Conservation (phyloP, 2,888 invertebrate genomes). For the Antheraea assamensis region DNA sequence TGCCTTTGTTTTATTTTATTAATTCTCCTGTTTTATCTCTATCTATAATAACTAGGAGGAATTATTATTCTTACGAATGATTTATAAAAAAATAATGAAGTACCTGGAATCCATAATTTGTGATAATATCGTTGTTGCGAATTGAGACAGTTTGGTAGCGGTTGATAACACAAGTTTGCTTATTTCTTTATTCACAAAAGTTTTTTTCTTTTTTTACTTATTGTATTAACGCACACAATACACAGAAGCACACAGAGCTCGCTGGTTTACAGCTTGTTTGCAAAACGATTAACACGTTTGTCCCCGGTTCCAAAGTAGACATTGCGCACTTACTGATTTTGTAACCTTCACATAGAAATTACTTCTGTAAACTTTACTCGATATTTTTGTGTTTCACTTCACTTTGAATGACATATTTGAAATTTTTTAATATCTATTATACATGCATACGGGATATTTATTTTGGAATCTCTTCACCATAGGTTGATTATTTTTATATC, state of each 20-base stretch:
- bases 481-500: slow-evolving; percentile 28
- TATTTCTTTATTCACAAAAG: slow-evolving; percentile 59
- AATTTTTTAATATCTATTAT: slow-evolving; percentile 33
- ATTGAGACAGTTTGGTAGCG: slow-evolving; percentile 40
- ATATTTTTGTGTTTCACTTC: slow-evolving; percentile 52
- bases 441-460: neutral
- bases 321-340: slow-evolving; percentile 76
- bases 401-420: slow-evolving; percentile 45
- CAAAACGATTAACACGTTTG: slow-evolving; percentile 72
- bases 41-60: no score
- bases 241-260: slow-evolving; percentile 58
- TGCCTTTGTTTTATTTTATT: neutral
- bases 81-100: neutral
- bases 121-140: slow-evolving; percentile 40
- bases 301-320: slow-evolving; percentile 72
- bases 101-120: slow-evolving; percentile 68
- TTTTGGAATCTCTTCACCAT: slow-evolving; percentile 27
- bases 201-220: slow-evolving; percentile 50
- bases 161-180: slow-evolving; percentile 47
- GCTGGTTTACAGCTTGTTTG: slow-evolving; percentile 71
- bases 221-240: slow-evolving; percentile 66
- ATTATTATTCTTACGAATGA: neutral
- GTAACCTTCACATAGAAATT: slow-evolving; percentile 69
- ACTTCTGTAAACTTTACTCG: slow-evolving; percentile 54
- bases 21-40: neutral